Percentiles rank a stretch among this genome's conserved stretches.
phyloP scores from a whole-genome alignment of 64 coral and sea anemone genomes.

The Porites lutea region DNA sequence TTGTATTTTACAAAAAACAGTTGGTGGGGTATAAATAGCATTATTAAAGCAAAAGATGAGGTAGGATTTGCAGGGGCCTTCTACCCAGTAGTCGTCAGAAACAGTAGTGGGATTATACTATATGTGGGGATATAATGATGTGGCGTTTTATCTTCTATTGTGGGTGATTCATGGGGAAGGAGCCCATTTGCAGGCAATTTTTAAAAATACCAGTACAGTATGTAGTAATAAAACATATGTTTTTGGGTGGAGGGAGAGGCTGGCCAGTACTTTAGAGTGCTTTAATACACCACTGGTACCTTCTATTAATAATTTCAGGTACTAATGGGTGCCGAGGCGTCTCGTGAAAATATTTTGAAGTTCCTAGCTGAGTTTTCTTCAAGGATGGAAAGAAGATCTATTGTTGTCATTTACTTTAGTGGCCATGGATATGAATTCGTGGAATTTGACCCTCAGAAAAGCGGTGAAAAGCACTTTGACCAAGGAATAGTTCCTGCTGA shows the following conservation, averaged over 20 bases:
- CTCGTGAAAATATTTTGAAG: neutral
- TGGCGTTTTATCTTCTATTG: no score
- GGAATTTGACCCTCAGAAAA: neutral
- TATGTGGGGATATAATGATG: no score
- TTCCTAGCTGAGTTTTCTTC: neutral
- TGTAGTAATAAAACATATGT: no score
- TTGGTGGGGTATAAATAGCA: no score
- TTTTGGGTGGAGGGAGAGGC: neutral
- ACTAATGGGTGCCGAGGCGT: neutral
- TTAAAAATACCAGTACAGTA: no score
- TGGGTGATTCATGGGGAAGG: no score
- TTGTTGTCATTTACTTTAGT: constrained; percentile 15
- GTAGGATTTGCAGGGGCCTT: no score
- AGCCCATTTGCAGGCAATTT: no score
- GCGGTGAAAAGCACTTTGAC: neutral
- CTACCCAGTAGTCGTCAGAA: no score
- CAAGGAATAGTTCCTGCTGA: neutral
- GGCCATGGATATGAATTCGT: constrained; percentile 3
- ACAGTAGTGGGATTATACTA: no score
- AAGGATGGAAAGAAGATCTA: neutral
- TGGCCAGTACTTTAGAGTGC: neutral
- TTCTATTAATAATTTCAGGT: neutral
- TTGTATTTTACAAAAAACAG: no score
- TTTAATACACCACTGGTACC: neutral
- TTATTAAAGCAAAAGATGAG: no score